These are phyloP conservation scores for Plutella xylostella DNA, from an alignment of 2,888 invertebrate genomes.

Conservation along the genomic window DNA sequence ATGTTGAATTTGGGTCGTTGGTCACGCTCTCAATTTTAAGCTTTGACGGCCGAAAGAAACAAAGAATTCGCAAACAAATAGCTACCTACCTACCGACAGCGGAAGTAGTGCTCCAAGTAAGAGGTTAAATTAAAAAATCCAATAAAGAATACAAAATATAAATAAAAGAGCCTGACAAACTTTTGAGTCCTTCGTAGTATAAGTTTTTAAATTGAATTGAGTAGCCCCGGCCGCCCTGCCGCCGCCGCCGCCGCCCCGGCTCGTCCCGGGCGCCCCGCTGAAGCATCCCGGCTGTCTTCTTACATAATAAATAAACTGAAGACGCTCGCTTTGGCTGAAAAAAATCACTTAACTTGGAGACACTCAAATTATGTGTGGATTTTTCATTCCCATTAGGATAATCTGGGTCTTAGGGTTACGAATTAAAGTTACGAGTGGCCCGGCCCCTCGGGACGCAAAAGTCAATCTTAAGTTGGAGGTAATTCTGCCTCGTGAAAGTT, in stretches of 20 bases:
- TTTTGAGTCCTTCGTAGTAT: slow-evolving; percentile 25
- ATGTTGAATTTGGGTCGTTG: slow-evolving; percentile 7
- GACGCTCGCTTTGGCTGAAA: neutral
- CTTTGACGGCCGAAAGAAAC: neutral
- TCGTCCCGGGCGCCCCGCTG: too few species aligned
- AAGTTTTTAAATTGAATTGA: slow-evolving; percentile 52
- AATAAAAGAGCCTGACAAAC: too few species aligned
- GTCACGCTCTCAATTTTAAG: slow-evolving; percentile 7
- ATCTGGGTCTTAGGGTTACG: neutral
- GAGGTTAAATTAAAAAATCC: slow-evolving; percentile 6
- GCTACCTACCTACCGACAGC: neutral
- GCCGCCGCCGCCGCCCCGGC: neutral
- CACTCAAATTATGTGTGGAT: slow-evolving; percentile 12
- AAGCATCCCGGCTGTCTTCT: slow-evolving; percentile 23
- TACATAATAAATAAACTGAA: slow-evolving; percentile 36
- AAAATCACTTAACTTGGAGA: slow-evolving; percentile 10
- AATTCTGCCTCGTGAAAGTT: too few species aligned
- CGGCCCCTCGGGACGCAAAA: neutral
- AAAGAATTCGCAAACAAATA: neutral
- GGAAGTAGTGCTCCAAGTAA: neutral
- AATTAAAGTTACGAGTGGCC: neutral
- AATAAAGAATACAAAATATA: too few species aligned
- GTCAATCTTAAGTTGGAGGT: slow-evolving; percentile 1
- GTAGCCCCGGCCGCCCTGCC: slow-evolving; percentile 17
- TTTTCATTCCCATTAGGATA: slow-evolving; percentile 2